Evolutionary conservation across 2,888 invertebrate species (phyloP).

Genomic region (Heliconius aoede): DNA sequence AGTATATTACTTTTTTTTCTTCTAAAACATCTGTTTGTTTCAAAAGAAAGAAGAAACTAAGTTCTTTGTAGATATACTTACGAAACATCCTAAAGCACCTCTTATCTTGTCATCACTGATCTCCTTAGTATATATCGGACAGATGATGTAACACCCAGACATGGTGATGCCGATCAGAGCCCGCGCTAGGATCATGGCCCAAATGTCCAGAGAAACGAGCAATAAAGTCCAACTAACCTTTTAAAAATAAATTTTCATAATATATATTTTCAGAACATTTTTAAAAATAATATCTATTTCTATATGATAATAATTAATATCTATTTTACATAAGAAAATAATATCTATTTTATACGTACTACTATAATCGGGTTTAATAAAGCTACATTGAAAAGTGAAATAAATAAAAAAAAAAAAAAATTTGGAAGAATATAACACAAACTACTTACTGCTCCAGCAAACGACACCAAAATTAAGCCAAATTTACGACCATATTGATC

Average conservation of each 20-base stretch:
- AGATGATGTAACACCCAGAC: conserved; percentile 67
- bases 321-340: too few relatives aligned
- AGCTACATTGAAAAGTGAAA: too few relatives aligned
- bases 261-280: too few relatives aligned
- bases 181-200: conserved; percentile 68
- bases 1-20: too few relatives aligned
- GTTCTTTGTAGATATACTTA: conserved; percentile 53
- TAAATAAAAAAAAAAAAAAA: not conserved
- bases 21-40: too few relatives aligned
- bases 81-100: conserved; percentile 83
- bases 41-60: too few relatives aligned
- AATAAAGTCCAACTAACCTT: conserved; percentile 62
- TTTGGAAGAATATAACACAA: not conserved
- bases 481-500: conserved; percentile 68
- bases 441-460: conserved; percentile 61
- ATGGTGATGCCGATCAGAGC: conserved; percentile 64
- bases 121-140: conserved; percentile 82
- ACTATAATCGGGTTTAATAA: too few relatives aligned
- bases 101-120: conserved; percentile 80
- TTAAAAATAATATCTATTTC: too few relatives aligned
- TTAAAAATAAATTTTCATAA: not conserved
- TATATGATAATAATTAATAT: too few relatives aligned
- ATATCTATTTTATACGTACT: too few relatives aligned
- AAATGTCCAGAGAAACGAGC: conserved; percentile 60
- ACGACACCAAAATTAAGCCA: conserved; percentile 62